Evolutionary conservation across 2,113 vertebrate genomes (phyloP).

Genomic region (Psittacara wagleri): DNA sequence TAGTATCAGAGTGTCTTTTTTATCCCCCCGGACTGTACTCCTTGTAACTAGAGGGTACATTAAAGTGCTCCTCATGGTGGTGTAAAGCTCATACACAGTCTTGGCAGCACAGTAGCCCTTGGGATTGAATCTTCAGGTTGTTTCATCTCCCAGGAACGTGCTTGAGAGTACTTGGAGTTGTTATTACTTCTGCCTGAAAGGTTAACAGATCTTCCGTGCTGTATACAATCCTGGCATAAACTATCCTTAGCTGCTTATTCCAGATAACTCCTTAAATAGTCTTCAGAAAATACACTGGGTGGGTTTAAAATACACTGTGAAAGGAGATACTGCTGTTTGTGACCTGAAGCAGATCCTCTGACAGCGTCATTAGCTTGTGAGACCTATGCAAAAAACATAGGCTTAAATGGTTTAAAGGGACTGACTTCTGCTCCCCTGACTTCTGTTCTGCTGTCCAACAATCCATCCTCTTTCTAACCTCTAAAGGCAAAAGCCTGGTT

Average conservation of each 20-base stretch:
- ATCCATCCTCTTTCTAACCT: neutral
- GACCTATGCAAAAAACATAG: neutral
- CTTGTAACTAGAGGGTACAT: neutral
- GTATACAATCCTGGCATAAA: constrained; percentile 19
- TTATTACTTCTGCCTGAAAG: constrained; percentile 52
- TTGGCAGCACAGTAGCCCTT: constrained; percentile 12
- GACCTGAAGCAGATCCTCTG: neutral
- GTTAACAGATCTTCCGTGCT: constrained; percentile 34
- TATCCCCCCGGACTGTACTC: neutral
- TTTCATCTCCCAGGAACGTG: constrained; percentile 53
- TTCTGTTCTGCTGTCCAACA: neutral
- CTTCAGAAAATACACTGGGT: neutral
- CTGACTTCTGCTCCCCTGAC: neutral
- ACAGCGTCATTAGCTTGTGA: neutral
- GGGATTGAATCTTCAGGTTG: constrained; percentile 28
- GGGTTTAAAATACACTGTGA: neutral
- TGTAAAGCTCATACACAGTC: neutral
- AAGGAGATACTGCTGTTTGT: neutral
- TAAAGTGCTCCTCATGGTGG: neutral
- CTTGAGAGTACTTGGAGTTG: constrained; percentile 27
- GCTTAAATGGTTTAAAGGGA: neutral
- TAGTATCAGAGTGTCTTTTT: neutral
- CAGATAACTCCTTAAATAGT: constrained; percentile 63
- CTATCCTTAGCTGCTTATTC: constrained; percentile 47
- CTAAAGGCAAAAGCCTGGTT: neutral